Base-by-base conservation (phyloP, 2,113 vertebrate species). In the Rhinoderma darwinii region DNA sequence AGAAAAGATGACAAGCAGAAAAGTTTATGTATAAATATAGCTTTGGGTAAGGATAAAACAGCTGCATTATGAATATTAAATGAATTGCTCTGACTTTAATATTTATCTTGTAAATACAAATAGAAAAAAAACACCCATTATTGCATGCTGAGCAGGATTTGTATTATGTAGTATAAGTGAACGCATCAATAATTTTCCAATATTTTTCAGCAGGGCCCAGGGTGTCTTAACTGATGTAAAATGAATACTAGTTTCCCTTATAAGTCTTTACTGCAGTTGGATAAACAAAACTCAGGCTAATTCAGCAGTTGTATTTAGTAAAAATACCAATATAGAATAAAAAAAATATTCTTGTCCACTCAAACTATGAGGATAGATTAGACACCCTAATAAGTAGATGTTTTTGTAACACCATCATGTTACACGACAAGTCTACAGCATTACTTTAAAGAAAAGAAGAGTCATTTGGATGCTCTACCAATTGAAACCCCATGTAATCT, bases 1-100 rank as follows among this genome's bases (percentile, higher is more conserved):
- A 70, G 81, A 83, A 83, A 68, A 68, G 27, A 83, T 83, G 81
- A 83, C 81, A 83, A 30, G 43, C 54, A 83, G 63, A 68, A 83
- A 68, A 68, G 79, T 63, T 81, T 27, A 81, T 81, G 56, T 43
- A 63, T 56, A 30, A 5, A 43, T 81, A 66, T 81, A 63, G 79
- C 8, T 11, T 66, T 25, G 35, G 59, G 37, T 81, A 27, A 81
- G 79, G 56, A 30, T 63, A 81, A 63, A 81, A 63, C 79, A 81
- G 79, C 79, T 81, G 54, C 79, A 43, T 63, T 63, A 81, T 63
- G 37, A 81, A 81, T 81, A 63, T 63, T 81, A 81, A 81, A 81
- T 81, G 54, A 81, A 63, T 63, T 81, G 25, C 37, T 81, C n/a
- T 63, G 39, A 8, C 59, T 81, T 63, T 81, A 81, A 81, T 81